A percentile compares a stretch with the other conserved stretches of the same genome.
These are phyloP conservation scores for Drosophila aldrichi DNA, from an alignment of 2,888 invertebrate species.

Conservation along the genomic window DNA sequence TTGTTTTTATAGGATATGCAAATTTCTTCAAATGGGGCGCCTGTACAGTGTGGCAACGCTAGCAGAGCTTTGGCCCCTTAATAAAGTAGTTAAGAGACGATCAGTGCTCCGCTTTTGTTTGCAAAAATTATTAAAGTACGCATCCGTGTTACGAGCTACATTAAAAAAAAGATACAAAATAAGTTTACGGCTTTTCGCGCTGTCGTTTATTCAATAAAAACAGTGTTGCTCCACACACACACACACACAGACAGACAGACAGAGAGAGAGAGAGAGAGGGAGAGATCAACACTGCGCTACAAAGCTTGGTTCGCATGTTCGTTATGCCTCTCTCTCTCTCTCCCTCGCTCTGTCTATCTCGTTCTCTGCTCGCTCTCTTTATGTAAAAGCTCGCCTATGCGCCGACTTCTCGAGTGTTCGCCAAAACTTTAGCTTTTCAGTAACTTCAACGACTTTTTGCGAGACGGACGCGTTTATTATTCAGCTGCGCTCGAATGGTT, in stretches of 20 bases:
- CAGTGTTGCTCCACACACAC: conserved; percentile 59
- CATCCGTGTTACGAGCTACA: conserved; percentile 53
- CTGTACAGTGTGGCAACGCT: conserved; percentile 53
- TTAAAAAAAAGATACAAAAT: conserved; percentile 39
- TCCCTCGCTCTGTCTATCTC: conserved; percentile 2
- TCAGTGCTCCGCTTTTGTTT: conserved; percentile 52
- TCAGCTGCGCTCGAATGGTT: conserved; percentile 20
- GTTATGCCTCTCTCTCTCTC: conserved; percentile 14
- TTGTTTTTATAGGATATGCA: neutral
- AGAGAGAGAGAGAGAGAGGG: neutral
- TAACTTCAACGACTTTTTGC: conserved; percentile 82
- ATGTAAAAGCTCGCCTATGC: conserved; percentile 46
- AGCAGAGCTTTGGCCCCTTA: conserved; percentile 33
- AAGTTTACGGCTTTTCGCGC: conserved; percentile 62
- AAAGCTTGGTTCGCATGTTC: conserved; percentile 48
- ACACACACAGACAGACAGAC: conserved; percentile 1
- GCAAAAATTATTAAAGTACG: conserved; percentile 61
- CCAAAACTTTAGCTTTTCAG: conserved; percentile 67
- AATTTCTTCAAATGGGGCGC: neutral
- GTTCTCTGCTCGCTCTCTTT: neutral
- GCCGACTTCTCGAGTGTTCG: conserved; percentile 33
- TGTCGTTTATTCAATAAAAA: conserved; percentile 72
- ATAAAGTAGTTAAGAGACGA: conserved; percentile 36
- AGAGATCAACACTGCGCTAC: conserved; percentile 52
- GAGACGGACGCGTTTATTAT: conserved; percentile 74